Base-by-base conservation (phyloP, 1,140 invertebrate species). In the Apis florea region DNA sequence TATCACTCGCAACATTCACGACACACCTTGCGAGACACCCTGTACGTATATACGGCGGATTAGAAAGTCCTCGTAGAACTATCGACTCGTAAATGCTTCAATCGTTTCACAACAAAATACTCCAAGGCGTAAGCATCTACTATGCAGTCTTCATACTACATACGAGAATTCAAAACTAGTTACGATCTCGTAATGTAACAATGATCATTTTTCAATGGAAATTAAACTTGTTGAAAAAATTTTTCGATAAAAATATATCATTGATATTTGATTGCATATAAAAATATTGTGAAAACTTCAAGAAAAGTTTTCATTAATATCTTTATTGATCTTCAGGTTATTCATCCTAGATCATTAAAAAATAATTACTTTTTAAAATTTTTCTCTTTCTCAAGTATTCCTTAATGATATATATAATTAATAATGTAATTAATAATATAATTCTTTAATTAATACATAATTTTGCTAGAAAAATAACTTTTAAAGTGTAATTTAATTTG, bases 11-110 rank as follows among this genome's bases (percentile, higher is more conserved):
- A 40, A 72, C 54, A 66, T 71, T 71, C 73, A 72, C 83, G 72
- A 74, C 67, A 75, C 72, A 78, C 70, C 63, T 78, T 67, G 54
- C 72, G 49, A 13, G 79, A 81, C 70, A 80, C 71, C 70, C 79
- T 76, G 72, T 82, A 77, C n/a, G 66, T 82, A 54, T 82, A 70
- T 86, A 83, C 85, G 77, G 17, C 73, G 75, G 79, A 88, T 88
- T 88, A 88, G 86, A 88, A 88, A 88, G 86, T 88, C 83, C 66
- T 74, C 79, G 80, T 61, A 77, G 83, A 84, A 87, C 83, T 83
- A 88, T 88, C 71, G 56, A 74, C 74, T 84, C 85, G 85, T 71
- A 75, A 87, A 77, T 78, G 82, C 78, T 88, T 83, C 86, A 86
- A 85, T 72, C 82, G 76, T 89, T 88, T 89, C 86, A 84, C 87